phyloP scores from a whole-genome alignment of 2,113 vertebrate genomes.

The Rhizomys pruinosus region DNA sequence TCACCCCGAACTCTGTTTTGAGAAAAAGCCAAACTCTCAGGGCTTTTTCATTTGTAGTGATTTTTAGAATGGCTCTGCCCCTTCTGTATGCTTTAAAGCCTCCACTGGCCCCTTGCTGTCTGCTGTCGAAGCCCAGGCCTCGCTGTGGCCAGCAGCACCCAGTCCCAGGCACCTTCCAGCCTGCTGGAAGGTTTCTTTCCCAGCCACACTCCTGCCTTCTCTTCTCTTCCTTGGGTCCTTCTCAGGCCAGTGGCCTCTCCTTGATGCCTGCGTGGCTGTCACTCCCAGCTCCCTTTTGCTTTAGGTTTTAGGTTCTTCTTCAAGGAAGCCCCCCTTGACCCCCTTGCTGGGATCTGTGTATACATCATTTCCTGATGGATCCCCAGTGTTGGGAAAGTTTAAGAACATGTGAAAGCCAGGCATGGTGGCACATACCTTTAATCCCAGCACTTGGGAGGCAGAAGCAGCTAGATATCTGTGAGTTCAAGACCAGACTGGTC shows the following conservation, averaged over 20 bases:
- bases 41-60: not conserved
- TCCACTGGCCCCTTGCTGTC: not conserved
- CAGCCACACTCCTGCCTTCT: too few species aligned
- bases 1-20: not conserved
- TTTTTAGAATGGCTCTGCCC: not conserved
- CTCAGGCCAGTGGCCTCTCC: not conserved
- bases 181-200: not conserved
- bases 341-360: not conserved
- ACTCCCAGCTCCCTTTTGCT: not conserved
- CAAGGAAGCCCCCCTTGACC: not conserved
- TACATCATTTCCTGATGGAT: not conserved
- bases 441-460: too few species aligned
- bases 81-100: not conserved
- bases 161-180: not conserved
- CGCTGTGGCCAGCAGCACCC: not conserved
- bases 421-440: too few species aligned
- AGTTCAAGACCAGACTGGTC: too few species aligned
- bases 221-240: not conserved
- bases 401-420: not conserved
- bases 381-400: not conserved
- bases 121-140: not conserved
- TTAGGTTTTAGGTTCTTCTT: not conserved
- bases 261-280: not conserved
- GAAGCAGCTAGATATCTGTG: too few species aligned
- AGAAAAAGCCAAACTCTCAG: conserved; percentile 7